These are phyloP conservation scores for Celastrina argiolus DNA, from an alignment of 2,888 invertebrate species.

Conservation along the genomic window DNA sequence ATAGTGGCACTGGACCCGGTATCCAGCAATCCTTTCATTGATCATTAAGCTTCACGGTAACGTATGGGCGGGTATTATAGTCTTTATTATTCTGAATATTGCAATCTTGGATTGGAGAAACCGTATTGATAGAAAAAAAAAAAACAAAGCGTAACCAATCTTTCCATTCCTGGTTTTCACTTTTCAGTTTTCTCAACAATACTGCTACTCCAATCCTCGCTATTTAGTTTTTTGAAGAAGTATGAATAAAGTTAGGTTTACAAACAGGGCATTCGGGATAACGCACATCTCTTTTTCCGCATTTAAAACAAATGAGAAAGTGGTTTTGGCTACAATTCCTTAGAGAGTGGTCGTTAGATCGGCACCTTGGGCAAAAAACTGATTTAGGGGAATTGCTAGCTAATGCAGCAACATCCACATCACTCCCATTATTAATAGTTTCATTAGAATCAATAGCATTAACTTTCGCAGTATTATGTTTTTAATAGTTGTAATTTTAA, in stretches of 20 bases:
- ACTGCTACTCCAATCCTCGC: constrained; percentile 23
- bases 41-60: not conserved
- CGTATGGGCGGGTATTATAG: not conserved
- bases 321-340: constrained; percentile 24
- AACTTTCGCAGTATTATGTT: too few relatives aligned
- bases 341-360: constrained; percentile 26
- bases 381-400: not conserved
- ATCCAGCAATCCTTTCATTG: not conserved
- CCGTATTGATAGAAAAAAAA: not conserved
- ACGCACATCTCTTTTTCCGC: constrained; percentile 29
- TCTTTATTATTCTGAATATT: not conserved
- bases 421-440: not conserved
- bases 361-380: constrained; percentile 29
- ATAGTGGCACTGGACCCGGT: not conserved
- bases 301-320: constrained; percentile 32
- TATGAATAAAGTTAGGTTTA: not conserved
- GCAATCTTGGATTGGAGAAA: not conserved
- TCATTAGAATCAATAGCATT: constrained; percentile 24
- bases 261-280: constrained; percentile 28
- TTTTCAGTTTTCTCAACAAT: constrained; percentile 11
- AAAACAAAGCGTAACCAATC: constrained; percentile 28
- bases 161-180: constrained; percentile 26
- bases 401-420: constrained; percentile 5
- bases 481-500: too few relatives aligned
- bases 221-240: constrained; percentile 31